Percentiles rank a stretch among this genome's conserved stretches.
Evolutionary conservation across 1,140 invertebrate genomes (phyloP).

Genomic region (Formica selysi): DNA sequence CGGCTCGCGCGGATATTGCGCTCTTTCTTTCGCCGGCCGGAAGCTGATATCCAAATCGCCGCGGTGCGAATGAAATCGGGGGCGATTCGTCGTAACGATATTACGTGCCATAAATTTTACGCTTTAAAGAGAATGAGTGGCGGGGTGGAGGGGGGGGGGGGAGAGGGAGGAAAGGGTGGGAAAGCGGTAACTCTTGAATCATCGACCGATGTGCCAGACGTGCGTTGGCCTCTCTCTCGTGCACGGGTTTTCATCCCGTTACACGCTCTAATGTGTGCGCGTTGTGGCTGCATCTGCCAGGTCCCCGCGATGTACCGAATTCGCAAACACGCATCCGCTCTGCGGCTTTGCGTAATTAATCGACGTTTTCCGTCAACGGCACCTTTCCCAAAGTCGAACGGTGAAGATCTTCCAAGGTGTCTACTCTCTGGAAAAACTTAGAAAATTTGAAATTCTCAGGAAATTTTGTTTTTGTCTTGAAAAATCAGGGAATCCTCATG

Average conservation of each 20-base stretch:
- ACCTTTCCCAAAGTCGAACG: neutral
- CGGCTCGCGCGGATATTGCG: slow-evolving; percentile 20
- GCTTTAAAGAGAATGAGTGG: neutral
- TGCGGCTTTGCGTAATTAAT: slow-evolving; percentile 25
- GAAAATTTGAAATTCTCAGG: no score
- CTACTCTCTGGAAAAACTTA: no score
- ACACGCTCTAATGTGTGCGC: slow-evolving; percentile 40
- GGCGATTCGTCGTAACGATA: slow-evolving; percentile 66
- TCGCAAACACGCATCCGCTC: neutral
- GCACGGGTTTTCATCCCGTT: slow-evolving; percentile 32
- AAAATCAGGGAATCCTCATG: no score
- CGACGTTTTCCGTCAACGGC: slow-evolving; percentile 40
- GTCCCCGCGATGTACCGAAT: neutral
- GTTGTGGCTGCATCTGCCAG: slow-evolving; percentile 35
- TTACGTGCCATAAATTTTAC: slow-evolving; percentile 70
- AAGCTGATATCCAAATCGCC: slow-evolving; percentile 25
- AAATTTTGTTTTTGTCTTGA: no score
- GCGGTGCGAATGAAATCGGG: slow-evolving; percentile 48
- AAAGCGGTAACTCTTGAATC: slow-evolving; percentile 34
- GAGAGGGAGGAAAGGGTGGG: neutral
- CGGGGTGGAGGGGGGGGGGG: no score
- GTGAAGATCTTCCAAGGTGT: no score
- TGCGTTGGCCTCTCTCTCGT: slow-evolving; percentile 28
- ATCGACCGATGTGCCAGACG: slow-evolving; percentile 46
- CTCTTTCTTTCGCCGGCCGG: slow-evolving; percentile 17